phyloP scores from a whole-genome alignment of 2,113 vertebrate species.

The Chloropsis hardwickii region DNA sequence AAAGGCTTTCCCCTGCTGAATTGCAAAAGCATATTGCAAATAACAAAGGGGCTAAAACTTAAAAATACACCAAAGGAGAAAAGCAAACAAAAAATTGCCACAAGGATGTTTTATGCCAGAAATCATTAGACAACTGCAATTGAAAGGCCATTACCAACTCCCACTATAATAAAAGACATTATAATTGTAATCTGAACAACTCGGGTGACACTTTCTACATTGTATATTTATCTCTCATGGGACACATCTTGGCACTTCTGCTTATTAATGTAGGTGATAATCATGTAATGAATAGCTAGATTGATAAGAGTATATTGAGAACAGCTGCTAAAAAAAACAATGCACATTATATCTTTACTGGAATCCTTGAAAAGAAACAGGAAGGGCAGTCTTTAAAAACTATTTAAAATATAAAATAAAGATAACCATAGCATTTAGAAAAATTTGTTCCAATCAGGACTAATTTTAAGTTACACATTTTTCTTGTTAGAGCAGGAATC shows the following conservation, averaged over 20 bases:
- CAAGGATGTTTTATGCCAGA: conserved; percentile 28
- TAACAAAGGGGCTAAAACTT: conserved; percentile 7
- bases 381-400: background rate
- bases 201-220: background rate
- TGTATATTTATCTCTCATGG: conserved; percentile 14
- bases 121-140: conserved; percentile 48
- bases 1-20: background rate
- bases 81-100: conserved; percentile 10
- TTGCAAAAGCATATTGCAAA: background rate
- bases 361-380: background rate
- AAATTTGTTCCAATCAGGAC: background rate
- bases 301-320: conserved; percentile 23
- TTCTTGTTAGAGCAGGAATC: background rate
- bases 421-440: background rate
- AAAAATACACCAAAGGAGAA: background rate
- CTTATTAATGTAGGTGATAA: conserved; percentile 44
- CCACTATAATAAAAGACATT: conserved; percentile 36
- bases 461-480: background rate
- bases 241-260: conserved; percentile 3
- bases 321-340: conserved; percentile 16
- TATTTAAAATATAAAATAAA: background rate
- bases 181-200: conserved; percentile 20
- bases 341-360: background rate
- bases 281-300: conserved; percentile 8
- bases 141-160: conserved; percentile 42